These are phyloP conservation scores for Phyllotreta striolata DNA, from an alignment of 2,888 invertebrate genomes.

Conservation along the genomic window DNA sequence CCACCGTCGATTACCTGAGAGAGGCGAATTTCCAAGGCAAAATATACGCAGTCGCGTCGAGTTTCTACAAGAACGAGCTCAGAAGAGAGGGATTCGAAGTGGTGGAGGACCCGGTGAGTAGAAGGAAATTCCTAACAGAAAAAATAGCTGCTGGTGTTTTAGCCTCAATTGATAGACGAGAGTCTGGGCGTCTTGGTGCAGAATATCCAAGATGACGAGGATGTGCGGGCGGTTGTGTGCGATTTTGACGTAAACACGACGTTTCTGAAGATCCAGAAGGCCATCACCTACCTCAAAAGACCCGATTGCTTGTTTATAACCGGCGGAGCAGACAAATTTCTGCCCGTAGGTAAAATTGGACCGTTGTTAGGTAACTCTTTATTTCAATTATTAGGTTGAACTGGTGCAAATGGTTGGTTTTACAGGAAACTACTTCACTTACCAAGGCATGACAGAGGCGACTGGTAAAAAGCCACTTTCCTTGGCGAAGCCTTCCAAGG, in stretches of 20 bases:
- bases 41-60: slow-evolving; percentile 62
- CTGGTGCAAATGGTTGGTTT: background rate
- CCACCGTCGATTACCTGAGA: slow-evolving; percentile 66
- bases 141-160: too few relatives aligned
- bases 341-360: slow-evolving; percentile 52
- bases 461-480: slow-evolving; percentile 53
- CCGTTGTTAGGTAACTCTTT: slow-evolving; percentile 26
- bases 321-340: slow-evolving; percentile 62
- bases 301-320: slow-evolving; percentile 64
- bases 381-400: too few relatives aligned
- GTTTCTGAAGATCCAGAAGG: slow-evolving; percentile 64
- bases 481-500: slow-evolving; percentile 64
- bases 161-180: slow-evolving; percentile 27
- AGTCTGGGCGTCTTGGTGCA: background rate
- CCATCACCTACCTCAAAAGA: slow-evolving; percentile 62
- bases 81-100: slow-evolving; percentile 58
- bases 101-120: slow-evolving; percentile 32
- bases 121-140: background rate
- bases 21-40: slow-evolving; percentile 64
- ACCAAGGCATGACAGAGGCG: slow-evolving; percentile 22
- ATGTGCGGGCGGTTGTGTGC: slow-evolving; percentile 66
- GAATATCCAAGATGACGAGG: slow-evolving; percentile 58
- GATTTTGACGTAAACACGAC: slow-evolving; percentile 65
- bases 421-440: slow-evolving; percentile 12
- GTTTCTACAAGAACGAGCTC: slow-evolving; percentile 58